These are phyloP conservation scores for Periophthalmus magnuspinnatus DNA, from an alignment of 2,797 vertebrate genomes.

Conservation along the genomic window DNA sequence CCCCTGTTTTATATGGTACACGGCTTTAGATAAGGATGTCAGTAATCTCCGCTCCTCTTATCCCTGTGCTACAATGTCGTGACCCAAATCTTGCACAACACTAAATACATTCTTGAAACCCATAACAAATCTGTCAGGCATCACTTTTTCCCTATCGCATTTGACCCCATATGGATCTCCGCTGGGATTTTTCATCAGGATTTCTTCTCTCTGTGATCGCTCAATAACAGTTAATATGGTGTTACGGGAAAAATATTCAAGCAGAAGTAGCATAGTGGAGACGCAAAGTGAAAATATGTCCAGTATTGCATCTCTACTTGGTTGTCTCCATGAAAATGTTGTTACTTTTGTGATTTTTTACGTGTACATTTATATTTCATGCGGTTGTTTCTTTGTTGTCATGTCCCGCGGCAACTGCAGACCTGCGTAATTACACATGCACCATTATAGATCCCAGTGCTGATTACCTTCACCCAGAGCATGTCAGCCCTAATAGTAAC, in stretches of 20 bases:
- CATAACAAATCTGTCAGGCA: constrained; percentile 32
- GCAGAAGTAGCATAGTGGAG: neutral
- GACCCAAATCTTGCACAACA: constrained; percentile 66
- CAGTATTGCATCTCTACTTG: too few species aligned
- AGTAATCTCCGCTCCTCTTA: constrained; percentile 70
- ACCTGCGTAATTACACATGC: constrained; percentile 63
- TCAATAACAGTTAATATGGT: neutral
- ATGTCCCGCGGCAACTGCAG: constrained; percentile 27
- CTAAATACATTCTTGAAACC: constrained; percentile 56
- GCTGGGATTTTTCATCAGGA: constrained; percentile 12
- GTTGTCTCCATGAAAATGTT: too few species aligned
- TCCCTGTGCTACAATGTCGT: constrained; percentile 61
- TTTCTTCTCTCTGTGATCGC: constrained; percentile 13
- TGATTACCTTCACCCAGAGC: constrained; percentile 59
- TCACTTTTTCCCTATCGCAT: constrained; percentile 19
- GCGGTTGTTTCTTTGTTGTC: constrained; percentile 30
- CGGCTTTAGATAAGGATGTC: constrained; percentile 70
- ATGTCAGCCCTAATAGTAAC: constrained; percentile 62
- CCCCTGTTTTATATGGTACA: constrained; percentile 32
- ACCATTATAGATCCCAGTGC: constrained; percentile 57
- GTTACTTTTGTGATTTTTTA: neutral
- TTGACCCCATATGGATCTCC: constrained; percentile 13
- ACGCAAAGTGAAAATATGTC: too few species aligned
- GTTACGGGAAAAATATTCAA: neutral
- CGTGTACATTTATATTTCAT: neutral